Conservation (phyloP, 2,888 invertebrate genomes). For the Sinotaia quadrata region DNA sequence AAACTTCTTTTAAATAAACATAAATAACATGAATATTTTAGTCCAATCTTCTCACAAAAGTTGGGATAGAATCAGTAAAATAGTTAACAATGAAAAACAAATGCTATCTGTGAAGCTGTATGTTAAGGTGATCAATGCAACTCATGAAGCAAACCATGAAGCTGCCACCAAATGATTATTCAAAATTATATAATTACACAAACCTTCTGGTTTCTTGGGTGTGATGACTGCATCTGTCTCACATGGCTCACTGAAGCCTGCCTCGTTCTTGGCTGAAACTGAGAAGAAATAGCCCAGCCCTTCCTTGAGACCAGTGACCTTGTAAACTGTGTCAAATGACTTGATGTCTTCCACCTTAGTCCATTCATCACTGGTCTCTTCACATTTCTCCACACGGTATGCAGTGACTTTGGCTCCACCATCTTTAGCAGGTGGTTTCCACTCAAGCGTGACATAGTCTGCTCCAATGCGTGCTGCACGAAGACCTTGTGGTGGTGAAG, state of each 20-base stretch:
- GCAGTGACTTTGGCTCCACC: conserved; percentile 56
- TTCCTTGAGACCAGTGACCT: conserved; percentile 47
- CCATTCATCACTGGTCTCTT: conserved; percentile 42
- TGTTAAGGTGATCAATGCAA: no score
- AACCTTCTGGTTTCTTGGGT: conserved; percentile 44
- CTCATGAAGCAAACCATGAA: not conserved
- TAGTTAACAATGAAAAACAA: no score
- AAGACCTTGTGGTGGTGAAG: conserved; percentile 50
- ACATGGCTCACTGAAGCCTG: conserved; percentile 40
- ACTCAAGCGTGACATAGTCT: conserved; percentile 47
- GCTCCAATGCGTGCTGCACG: conserved; percentile 43
- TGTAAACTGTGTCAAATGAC: conserved; percentile 39
- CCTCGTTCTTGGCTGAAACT: conserved; percentile 62
- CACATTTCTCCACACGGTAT: conserved; percentile 50
- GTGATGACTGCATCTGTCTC: conserved; percentile 41
- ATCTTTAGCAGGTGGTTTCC: conserved; percentile 50
- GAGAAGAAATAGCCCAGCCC: conserved; percentile 59
- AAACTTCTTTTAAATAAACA: no score
- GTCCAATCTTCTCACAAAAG: no score
- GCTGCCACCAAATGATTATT: not conserved
- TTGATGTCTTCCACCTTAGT: conserved; percentile 41
- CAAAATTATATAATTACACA: not conserved
- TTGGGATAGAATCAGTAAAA: no score
- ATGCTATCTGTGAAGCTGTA: no score
- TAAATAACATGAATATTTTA: no score